A percentile compares a stretch with the other conserved stretches of the same genome.
phyloP scores from a whole-genome alignment of 2,888 invertebrate species.

The Amphipoea oculea region DNA sequence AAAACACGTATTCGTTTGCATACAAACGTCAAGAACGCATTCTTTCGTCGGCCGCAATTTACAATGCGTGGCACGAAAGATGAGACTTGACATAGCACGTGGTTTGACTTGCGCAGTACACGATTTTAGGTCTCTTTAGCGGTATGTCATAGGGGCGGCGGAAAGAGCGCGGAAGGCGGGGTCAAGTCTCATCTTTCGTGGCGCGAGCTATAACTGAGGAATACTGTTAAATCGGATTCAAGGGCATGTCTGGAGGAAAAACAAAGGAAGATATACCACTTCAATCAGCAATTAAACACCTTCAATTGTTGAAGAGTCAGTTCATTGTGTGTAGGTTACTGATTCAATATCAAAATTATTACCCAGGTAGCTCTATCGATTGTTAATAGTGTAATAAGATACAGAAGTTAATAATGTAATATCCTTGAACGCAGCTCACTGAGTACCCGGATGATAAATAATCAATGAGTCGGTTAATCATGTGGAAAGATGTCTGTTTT shows the following conservation, averaged over 20 bases:
- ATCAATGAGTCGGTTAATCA: constrained; percentile 32
- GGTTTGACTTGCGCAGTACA: no score
- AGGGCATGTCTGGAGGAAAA: neutral
- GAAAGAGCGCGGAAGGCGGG: no score
- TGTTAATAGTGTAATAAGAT: neutral
- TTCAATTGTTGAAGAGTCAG: neutral
- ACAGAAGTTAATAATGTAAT: constrained; percentile 5
- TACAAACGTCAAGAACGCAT: neutral
- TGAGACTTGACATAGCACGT: no score
- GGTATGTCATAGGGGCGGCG: no score
- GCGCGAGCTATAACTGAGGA: neutral
- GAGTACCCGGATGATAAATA: constrained; percentile 23
- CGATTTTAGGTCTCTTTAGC: no score
- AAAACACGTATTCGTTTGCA: neutral
- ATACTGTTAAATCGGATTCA: neutral
- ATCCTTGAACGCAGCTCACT: constrained; percentile 10
- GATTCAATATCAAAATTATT: constrained; percentile 21
- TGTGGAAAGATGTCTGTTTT: constrained; percentile 17
- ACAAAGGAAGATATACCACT: neutral
- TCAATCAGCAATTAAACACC: neutral
- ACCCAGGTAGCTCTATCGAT: neutral
- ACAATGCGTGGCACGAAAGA: no score
- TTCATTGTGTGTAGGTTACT: neutral
- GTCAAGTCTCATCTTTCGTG: no score
- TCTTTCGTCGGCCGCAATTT: neutral